A percentile compares a stretch with the other conserved stretches of the same genome.
Conservation (phyloP, 1,140 invertebrate species). For the Ylistrum balloti region DNA sequence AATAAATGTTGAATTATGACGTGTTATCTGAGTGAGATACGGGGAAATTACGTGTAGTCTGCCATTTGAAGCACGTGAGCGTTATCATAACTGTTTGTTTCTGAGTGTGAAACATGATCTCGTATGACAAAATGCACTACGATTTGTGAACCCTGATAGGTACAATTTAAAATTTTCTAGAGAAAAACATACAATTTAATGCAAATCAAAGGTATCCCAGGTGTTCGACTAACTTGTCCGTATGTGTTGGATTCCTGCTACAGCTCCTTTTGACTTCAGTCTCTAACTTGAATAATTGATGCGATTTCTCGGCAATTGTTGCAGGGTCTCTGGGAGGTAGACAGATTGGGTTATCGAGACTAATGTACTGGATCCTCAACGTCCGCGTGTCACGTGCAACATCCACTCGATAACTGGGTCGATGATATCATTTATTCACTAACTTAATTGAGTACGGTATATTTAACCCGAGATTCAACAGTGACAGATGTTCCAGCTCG, state of each 20-base stretch:
- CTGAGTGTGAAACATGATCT: no score
- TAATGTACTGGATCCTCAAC: background rate
- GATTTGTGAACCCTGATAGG: no score
- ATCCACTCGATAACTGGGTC: background rate
- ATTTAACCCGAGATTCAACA: background rate
- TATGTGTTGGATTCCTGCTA: background rate
- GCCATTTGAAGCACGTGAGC: no score
- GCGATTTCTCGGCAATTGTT: background rate
- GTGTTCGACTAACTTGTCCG: background rate
- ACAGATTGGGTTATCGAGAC: background rate
- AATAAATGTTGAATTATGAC: no score
- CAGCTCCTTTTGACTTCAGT: background rate
- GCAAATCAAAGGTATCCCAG: background rate
- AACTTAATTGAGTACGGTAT: background rate
- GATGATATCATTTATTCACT: background rate
- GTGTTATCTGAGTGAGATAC: no score
- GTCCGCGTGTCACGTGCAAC: background rate
- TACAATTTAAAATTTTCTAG: no score
- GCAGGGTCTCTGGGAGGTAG: background rate
- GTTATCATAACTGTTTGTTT: no score
- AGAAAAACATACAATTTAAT: background rate
- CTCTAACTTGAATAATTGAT: conserved; percentile 17
- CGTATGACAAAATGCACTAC: no score
- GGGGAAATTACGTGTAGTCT: background rate
- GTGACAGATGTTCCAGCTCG: background rate